Percentiles rank a stretch among this genome's conserved stretches.
Evolutionary conservation across 1,140 invertebrate genomes (phyloP).

Genomic region (Ceratitis capitata): DNA sequence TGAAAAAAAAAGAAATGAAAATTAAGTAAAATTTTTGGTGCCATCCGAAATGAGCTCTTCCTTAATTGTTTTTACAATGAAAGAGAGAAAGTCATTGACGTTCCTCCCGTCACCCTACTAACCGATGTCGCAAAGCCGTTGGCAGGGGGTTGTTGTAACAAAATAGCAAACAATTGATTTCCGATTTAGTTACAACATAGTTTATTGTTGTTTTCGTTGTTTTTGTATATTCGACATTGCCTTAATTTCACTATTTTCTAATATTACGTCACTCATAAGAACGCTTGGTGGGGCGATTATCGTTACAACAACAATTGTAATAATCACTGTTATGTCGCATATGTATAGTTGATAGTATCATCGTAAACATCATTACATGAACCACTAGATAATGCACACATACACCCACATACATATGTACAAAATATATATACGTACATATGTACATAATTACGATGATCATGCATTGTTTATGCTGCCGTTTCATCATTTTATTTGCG

Average conservation of each 20-base stretch:
- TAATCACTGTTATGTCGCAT: neutral
- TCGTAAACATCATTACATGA: neutral
- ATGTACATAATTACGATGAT: neutral
- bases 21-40: too few relatives aligned
- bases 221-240: neutral
- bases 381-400: neutral
- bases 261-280: neutral
- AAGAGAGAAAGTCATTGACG: too few relatives aligned
- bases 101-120: neutral
- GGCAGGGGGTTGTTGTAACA: neutral
- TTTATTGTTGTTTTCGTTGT: neutral
- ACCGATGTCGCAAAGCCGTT: neutral
- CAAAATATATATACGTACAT: neutral
- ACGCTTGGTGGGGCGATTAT: neutral
- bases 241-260: too few relatives aligned
- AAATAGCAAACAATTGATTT: constrained; percentile 24
- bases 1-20: too few relatives aligned
- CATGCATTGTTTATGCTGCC: constrained; percentile 9
- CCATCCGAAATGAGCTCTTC: too few relatives aligned
- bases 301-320: neutral
- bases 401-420: too few relatives aligned
- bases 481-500: neutral
- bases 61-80: too few relatives aligned
- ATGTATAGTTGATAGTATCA: neutral
- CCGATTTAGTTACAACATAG: neutral